Base-by-base conservation (phyloP, 2,888 invertebrate species). In the Sphinx pinastri region DNA sequence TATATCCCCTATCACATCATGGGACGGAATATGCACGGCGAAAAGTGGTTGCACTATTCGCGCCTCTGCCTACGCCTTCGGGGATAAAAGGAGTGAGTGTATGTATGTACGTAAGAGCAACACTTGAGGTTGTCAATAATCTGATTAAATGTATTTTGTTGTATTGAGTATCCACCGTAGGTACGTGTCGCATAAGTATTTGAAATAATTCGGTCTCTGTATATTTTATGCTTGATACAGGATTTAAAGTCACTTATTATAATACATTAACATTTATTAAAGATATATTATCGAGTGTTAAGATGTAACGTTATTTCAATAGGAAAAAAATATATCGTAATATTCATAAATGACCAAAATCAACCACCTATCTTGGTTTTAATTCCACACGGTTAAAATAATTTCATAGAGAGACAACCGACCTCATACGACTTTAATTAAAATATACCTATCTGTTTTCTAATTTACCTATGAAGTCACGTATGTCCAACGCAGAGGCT, bases 101-200 rank as follows among this genome's bases (percentile, higher is more conserved):
- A n/a, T n/a, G n/a, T n/a, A n/a, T n/a, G n/a, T n/a, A n/a, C n/a
- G n/a, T n/a, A n/a, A n/a, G n/a, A n/a, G n/a, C n/a, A n/a, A n/a
- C n/a, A n/a, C n/a, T n/a, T n/a, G n/a, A n/a, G 68, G 59, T 63
- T 84, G 82, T 84, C 84, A 83, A 80, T 78, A 74, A 73, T 68
- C 71, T 80, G 82, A 85, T 85, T 81, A 80, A 73, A 77, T 75
- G 63, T 54, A 14, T 52, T 38, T 52, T 38, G 12, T 25, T 60
- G 13, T 51, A 25, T 52, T 31, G 38, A 4, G 6, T 38, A 38
- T 38, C 38, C 6, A 38, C 2, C 38, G 38, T 38, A 38, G n/a
- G n/a, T n/a, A n/a, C 38, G 49, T 47, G 16, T 49, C 47, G 47
- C 19, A 49, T 49, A 63, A n/a, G n/a, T n/a, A n/a, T 47, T 16